Evolutionary conservation across 2,113 vertebrate genomes (phyloP).

Genomic region (Hippocampus barbouri): DNA sequence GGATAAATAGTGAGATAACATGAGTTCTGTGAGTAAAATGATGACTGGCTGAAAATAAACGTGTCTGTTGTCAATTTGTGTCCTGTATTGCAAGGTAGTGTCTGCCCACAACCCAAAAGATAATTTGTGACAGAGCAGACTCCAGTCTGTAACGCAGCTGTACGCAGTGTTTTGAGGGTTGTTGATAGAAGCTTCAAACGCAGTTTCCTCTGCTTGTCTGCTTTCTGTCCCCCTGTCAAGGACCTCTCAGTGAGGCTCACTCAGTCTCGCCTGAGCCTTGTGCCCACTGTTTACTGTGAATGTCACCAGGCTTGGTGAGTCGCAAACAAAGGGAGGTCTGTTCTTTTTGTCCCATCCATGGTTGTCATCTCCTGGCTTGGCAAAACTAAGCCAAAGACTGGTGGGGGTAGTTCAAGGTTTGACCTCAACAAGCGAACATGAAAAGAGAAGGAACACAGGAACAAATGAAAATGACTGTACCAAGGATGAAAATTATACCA

Average conservation of each 20-base stretch:
- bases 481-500: constrained; percentile 52
- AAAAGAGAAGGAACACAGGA: constrained; percentile 16
- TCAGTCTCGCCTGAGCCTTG: constrained; percentile 76
- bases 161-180: constrained; percentile 4
- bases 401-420: constrained; percentile 41
- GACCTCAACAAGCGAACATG: constrained; percentile 49
- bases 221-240: constrained; percentile 82
- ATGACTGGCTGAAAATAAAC: constrained; percentile 5
- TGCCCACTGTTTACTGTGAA: constrained; percentile 82
- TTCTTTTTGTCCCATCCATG: constrained; percentile 83
- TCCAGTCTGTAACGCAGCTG: not conserved
- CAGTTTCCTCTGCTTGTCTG: constrained; percentile 69
- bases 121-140: constrained; percentile 1
- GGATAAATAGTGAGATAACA: constrained; percentile 1
- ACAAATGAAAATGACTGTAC: constrained; percentile 29
- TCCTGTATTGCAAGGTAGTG: not conserved
- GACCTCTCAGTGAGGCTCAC: constrained; percentile 75
- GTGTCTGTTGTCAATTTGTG: constrained; percentile 6
- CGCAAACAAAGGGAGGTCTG: constrained; percentile 90
- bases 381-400: constrained; percentile 51
- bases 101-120: constrained; percentile 1
- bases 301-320: constrained; percentile 87
- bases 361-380: constrained; percentile 69
- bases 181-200: constrained; percentile 38
- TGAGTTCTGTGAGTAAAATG: not conserved